Conservation (phyloP, 1,140 invertebrate species). For the Hylyphantes graminicola region DNA sequence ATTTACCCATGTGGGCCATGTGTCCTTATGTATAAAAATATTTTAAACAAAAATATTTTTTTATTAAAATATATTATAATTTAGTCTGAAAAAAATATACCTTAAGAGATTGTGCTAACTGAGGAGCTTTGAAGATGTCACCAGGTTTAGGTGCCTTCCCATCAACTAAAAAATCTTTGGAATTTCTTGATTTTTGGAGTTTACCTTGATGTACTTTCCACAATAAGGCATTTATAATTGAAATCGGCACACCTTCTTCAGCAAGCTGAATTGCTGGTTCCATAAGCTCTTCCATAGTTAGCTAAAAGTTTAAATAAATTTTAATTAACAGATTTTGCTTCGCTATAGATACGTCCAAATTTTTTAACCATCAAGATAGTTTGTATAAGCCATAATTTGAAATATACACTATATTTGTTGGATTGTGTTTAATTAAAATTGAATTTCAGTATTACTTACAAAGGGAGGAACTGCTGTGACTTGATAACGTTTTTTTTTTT, state of each 20-base stretch:
- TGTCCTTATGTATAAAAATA: too few species aligned
- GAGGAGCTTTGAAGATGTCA: conserved; percentile 67
- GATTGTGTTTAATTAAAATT: too few species aligned
- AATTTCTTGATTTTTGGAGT: conserved; percentile 5
- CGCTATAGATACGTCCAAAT: too few species aligned
- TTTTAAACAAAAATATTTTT: too few species aligned
- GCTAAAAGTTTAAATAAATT: conserved; percentile 1
- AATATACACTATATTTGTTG: too few species aligned
- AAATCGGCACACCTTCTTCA: conserved; percentile 16
- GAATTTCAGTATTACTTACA: too few species aligned
- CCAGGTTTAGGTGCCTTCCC: conserved; percentile 66
- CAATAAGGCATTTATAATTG: not conserved
- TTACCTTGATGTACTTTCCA: not conserved
- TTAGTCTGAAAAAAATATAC: not conserved
- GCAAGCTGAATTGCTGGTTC: conserved; percentile 14
- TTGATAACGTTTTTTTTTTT: too few species aligned
- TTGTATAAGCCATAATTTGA: too few species aligned
- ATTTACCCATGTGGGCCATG: too few species aligned
- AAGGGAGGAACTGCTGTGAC: too few species aligned
- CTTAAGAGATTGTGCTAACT: conserved; percentile 66
- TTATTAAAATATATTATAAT: too few species aligned
- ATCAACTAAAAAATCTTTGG: conserved; percentile 53
- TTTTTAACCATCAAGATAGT: not conserved
- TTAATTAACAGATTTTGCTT: not conserved
- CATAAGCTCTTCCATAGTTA: conserved; percentile 24